phyloP scores from a whole-genome alignment of 2,797 vertebrate genomes.

The Rhinophrynus dorsalis region DNA sequence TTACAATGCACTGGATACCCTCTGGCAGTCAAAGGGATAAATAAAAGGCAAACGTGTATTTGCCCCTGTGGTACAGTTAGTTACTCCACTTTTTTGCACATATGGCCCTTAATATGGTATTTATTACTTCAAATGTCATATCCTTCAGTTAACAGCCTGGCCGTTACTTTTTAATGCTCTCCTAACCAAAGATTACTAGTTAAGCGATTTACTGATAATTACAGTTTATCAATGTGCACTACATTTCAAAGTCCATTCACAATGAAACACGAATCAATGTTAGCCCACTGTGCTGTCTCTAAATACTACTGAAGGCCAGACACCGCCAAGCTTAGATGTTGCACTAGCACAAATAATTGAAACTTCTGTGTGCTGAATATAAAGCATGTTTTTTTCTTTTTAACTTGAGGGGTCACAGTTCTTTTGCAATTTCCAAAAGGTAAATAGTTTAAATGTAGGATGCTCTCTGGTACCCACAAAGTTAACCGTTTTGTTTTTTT shows the following conservation, averaged over 20 bases:
- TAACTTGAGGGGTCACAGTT: too few species aligned
- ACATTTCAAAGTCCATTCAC: slow-evolving; percentile 41
- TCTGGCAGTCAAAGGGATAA: too few species aligned
- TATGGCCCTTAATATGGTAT: slow-evolving; percentile 1
- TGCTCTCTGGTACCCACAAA: too few species aligned
- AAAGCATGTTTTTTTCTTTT: too few species aligned
- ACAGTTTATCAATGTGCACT: slow-evolving; percentile 48
- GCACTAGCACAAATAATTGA: slow-evolving; percentile 8
- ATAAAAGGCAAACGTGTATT: too few species aligned
- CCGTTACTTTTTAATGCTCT: slow-evolving; percentile 26
- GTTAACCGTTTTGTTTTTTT: too few species aligned
- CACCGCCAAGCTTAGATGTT: slow-evolving; percentile 24
- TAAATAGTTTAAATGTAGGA: too few species aligned
- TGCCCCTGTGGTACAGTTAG: too few species aligned
- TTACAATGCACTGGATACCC: too few species aligned
- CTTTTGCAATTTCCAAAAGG: too few species aligned
- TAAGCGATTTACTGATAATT: slow-evolving; percentile 48
- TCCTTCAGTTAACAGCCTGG: slow-evolving; percentile 6
- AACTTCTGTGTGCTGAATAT: not conserved
- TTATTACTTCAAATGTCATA: not conserved
- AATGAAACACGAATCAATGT: slow-evolving; percentile 45
- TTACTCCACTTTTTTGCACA: too few species aligned
- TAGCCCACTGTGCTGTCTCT: slow-evolving; percentile 38
- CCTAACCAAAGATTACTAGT: slow-evolving; percentile 44
- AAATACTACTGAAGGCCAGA: slow-evolving; percentile 35